These are phyloP conservation scores for Hyalella azteca DNA, from an alignment of 2,888 invertebrate species.

Conservation along the genomic window DNA sequence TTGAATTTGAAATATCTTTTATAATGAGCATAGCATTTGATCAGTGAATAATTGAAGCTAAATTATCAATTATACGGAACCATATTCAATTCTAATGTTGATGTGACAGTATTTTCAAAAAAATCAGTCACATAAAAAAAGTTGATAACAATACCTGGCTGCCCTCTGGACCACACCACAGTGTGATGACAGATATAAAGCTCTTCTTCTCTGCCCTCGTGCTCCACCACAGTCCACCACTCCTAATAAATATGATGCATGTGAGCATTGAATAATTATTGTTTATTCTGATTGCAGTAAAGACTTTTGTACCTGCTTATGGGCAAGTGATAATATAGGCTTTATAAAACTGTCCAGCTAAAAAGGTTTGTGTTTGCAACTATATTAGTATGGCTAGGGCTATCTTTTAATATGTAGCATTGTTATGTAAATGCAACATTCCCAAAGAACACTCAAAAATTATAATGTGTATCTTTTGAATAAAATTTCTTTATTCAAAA, in stretches of 20 bases:
- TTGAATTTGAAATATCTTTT: too few species aligned
- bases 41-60: too few species aligned
- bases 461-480: neutral
- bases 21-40: too few species aligned
- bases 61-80: too few species aligned
- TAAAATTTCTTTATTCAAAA: neutral
- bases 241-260: conserved; percentile 40
- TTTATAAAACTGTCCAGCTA: neutral
- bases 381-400: neutral
- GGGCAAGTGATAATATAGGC: too few species aligned
- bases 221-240: conserved; percentile 52
- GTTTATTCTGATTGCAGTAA: neutral
- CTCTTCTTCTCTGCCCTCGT: conserved; percentile 54
- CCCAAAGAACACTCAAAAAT: neutral
- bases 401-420: neutral
- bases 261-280: neutral
- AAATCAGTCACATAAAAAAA: too few species aligned
- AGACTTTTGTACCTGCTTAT: neutral
- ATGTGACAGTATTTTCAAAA: too few species aligned
- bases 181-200: conserved; percentile 48
- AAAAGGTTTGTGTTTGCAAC: neutral
- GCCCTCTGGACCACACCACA: conserved; percentile 57
- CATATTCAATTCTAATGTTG: too few species aligned
- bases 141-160: conserved; percentile 39
- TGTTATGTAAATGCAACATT: neutral